Evolutionary conservation across 2,888 invertebrate species (phyloP).

Genomic region (Dicyrtoma fusca): DNA sequence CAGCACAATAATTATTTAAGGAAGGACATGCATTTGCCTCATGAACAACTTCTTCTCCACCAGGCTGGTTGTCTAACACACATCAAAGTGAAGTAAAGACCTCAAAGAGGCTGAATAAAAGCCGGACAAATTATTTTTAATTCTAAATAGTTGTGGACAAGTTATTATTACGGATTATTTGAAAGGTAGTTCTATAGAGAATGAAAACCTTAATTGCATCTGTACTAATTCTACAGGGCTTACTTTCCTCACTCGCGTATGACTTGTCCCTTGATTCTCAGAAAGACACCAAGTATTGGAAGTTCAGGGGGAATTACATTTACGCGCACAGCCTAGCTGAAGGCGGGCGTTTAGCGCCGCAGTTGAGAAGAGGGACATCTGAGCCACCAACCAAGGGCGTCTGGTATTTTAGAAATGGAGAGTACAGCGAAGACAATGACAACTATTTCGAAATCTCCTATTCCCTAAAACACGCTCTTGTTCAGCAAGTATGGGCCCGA

Average conservation of each 20-base stretch:
- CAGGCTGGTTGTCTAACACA: too few relatives aligned
- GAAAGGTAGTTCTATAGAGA: too few relatives aligned
- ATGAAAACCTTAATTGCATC: too few relatives aligned
- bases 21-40: too few relatives aligned
- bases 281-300: conserved; percentile 18
- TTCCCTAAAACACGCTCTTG: conserved; percentile 6
- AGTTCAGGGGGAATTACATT: conserved; percentile 17
- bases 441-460: conserved; percentile 20
- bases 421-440: not conserved
- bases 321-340: conserved; percentile 18
- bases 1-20: too few relatives aligned
- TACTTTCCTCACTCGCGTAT: not conserved
- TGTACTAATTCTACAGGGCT: too few relatives aligned
- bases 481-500: conserved; percentile 6
- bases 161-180: too few relatives aligned
- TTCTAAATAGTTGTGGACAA: too few relatives aligned
- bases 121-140: too few relatives aligned
- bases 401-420: conserved; percentile 22
- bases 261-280: conserved; percentile 8
- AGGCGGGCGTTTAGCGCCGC: conserved; percentile 1
- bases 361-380: not conserved
- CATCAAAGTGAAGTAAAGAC: too few relatives aligned
- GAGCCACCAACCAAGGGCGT: conserved; percentile 11
- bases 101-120: too few relatives aligned
- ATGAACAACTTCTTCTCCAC: too few relatives aligned